These are phyloP conservation scores for Drosophila testacea DNA, from an alignment of 2,888 invertebrate species.

Conservation along the genomic window DNA sequence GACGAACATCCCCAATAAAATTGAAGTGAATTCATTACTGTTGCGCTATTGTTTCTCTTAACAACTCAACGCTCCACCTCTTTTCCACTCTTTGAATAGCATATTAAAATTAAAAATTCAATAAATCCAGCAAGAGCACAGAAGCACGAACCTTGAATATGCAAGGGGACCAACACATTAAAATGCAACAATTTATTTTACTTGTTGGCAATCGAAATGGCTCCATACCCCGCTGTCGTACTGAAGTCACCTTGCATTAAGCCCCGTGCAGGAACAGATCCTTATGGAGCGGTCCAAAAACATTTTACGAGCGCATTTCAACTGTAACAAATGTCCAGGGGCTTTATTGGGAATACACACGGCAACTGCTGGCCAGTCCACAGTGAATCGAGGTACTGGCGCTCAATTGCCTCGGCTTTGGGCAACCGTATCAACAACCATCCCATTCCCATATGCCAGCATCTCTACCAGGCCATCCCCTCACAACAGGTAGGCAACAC, in stretches of 20 bases:
- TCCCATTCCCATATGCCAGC: conserved; percentile 18
- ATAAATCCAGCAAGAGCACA: conserved; percentile 63
- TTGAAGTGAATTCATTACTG: conserved; percentile 18
- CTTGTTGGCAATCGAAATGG: conserved; percentile 67
- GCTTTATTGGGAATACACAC: conserved; percentile 55
- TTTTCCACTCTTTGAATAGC: conserved; percentile 47
- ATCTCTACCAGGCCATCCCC: neutral
- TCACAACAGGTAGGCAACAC: conserved; percentile 34
- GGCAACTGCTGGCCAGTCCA: conserved; percentile 40
- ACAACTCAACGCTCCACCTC: neutral
- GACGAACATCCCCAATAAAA: conserved; percentile 13
- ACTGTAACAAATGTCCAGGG: conserved; percentile 80
- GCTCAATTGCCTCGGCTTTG: conserved; percentile 36
- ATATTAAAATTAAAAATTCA: conserved; percentile 80
- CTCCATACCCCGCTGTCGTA: conserved; percentile 18
- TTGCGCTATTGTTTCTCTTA: conserved; percentile 14
- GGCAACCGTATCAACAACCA: conserved; percentile 13
- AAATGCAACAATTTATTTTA: conserved; percentile 81
- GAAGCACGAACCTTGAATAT: conserved; percentile 45
- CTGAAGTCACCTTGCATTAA: conserved; percentile 34
- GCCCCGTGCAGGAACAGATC: conserved; percentile 32
- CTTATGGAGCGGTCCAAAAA: conserved; percentile 55
- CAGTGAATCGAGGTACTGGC: conserved; percentile 23
- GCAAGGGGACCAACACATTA: conserved; percentile 57
- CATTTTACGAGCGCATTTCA: conserved; percentile 81